These are phyloP conservation scores for Eubasilissa splendida DNA, from an alignment of 2,888 invertebrate species.

Conservation along the genomic window DNA sequence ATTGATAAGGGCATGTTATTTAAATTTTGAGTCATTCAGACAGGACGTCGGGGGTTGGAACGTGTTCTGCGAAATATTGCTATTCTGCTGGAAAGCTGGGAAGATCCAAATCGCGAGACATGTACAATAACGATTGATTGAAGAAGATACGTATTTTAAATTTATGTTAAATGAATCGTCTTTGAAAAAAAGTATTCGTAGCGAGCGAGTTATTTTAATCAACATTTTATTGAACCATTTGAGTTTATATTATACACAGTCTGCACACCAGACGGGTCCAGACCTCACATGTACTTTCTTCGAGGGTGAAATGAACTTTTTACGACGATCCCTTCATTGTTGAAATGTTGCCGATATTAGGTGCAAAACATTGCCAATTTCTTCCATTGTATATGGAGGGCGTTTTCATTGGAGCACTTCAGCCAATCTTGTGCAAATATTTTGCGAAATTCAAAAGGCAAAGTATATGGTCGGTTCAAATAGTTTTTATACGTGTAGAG, in stretches of 20 bases:
- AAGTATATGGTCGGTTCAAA: conserved; percentile 17
- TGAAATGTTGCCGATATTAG: conserved; percentile 21
- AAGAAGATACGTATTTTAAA: too few species aligned
- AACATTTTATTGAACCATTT: too few species aligned
- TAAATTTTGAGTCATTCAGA: conserved; percentile 50
- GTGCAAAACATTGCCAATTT: conserved; percentile 43
- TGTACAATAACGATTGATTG: too few species aligned
- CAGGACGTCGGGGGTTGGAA: conserved; percentile 38
- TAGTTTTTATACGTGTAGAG: neutral
- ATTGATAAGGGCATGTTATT: conserved; percentile 54
- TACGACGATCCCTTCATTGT: conserved; percentile 9
- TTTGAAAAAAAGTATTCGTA: neutral
- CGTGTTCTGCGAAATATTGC: conserved; percentile 33
- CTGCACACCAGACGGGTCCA: neutral
- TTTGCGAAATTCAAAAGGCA: conserved; percentile 18
- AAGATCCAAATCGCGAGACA: too few species aligned
- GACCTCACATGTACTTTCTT: neutral
- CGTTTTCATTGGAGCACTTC: conserved; percentile 28
- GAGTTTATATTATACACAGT: too few species aligned
- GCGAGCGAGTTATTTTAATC: too few species aligned
- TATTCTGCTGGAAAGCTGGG: neutral
- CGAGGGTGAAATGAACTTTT: conserved; percentile 34
- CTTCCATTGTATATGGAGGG: conserved; percentile 8
- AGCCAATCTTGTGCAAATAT: conserved; percentile 42
- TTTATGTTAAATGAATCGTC: neutral